Evolutionary conservation across 2,888 invertebrate species (phyloP).

Genomic region (Agrotis exclamationis): DNA sequence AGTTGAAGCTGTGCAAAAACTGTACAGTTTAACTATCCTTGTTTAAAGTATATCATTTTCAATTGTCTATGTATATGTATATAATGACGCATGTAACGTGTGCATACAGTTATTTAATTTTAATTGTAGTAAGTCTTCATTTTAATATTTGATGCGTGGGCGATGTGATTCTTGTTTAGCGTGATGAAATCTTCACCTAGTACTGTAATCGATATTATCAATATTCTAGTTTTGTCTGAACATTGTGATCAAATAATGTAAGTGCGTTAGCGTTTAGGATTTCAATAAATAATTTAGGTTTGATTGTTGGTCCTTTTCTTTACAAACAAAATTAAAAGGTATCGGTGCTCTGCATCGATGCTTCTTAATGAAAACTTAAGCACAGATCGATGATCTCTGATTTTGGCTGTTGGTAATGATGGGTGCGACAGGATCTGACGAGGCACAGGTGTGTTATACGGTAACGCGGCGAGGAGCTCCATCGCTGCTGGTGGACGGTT

Average conservation of each 20-base stretch:
- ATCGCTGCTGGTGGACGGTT: conserved; percentile 82
- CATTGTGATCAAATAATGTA: conserved; percentile 74
- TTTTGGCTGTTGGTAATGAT: conserved; percentile 36
- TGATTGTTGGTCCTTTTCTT: conserved; percentile 41
- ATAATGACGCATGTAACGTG: not conserved
- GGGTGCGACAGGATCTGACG: conserved; percentile 69
- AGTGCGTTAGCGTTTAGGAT: conserved; percentile 64
- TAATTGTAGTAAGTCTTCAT: conserved; percentile 43
- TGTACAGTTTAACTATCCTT: too few relatives aligned
- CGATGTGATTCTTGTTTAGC: conserved; percentile 53
- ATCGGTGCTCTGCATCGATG: not conserved
- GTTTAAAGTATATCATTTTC: too few relatives aligned
- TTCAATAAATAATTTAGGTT: conserved; percentile 70
- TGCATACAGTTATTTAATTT: conserved; percentile 25
- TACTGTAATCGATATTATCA: conserved; percentile 57
- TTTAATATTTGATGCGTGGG: conserved; percentile 49
- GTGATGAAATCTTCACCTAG: conserved; percentile 53
- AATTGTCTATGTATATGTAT: too few relatives aligned
- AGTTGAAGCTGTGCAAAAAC: too few relatives aligned
- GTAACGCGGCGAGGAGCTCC: conserved; percentile 87
- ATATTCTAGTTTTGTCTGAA: conserved; percentile 62
- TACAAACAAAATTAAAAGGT: not conserved
- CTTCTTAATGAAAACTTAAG: not conserved
- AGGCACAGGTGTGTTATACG: conserved; percentile 79
- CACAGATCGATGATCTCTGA: conserved; percentile 5